These are phyloP conservation scores for Coptotermes formosanus DNA, from an alignment of 1,140 invertebrate species.

Conservation along the genomic window DNA sequence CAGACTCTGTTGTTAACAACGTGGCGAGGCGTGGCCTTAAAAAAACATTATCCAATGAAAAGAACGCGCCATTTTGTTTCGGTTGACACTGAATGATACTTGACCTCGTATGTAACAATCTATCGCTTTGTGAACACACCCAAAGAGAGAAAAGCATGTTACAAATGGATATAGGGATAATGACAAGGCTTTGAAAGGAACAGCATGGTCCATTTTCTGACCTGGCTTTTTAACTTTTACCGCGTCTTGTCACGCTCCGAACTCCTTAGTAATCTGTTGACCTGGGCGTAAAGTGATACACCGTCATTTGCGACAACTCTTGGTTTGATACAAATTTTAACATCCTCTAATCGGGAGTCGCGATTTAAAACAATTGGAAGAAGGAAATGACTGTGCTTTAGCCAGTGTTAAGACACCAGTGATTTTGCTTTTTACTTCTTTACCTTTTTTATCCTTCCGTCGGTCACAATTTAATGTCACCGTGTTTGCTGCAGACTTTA, in stretches of 20 bases:
- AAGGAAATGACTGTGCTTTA: no score
- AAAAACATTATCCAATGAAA: not conserved
- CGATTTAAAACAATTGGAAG: no score
- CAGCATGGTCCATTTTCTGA: not conserved
- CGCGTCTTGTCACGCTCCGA: not conserved
- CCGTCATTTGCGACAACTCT: not conserved
- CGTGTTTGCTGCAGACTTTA: no score
- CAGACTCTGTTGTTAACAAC: not conserved
- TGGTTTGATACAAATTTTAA: no score
- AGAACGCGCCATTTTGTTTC: not conserved
- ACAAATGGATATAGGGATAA: not conserved
- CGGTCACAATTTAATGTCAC: no score
- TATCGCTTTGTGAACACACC: not conserved
- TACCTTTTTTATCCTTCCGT: no score
- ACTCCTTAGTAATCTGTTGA: not conserved
- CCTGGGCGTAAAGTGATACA: not conserved
- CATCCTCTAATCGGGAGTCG: no score
- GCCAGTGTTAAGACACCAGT: no score
- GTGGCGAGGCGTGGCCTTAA: not conserved
- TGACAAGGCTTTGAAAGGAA: not conserved
- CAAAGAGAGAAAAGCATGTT: not conserved
- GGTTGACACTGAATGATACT: constrained; percentile 18
- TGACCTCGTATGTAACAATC: not conserved
- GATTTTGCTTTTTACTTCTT: no score
- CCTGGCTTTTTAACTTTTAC: not conserved